Base-by-base conservation (phyloP, 1,140 invertebrate genomes). In the Stegodyphus dumicola region DNA sequence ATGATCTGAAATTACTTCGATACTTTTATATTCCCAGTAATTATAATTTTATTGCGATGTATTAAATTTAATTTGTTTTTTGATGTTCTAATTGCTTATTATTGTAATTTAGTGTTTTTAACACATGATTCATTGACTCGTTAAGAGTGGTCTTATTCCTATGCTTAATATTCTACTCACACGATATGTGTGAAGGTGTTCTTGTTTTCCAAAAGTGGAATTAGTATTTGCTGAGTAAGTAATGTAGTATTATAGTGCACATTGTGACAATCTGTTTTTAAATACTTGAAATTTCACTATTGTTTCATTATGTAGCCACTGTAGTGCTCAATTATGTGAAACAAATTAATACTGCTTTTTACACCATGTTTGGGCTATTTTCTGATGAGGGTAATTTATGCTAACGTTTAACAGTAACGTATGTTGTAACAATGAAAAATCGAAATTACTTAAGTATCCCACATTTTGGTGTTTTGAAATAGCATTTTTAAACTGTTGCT, bases 301-400 rank as follows among this genome's bases (percentile, higher is more conserved):
- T 77, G n/a, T 56, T 67, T 77, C 66, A 77, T 65, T 85, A 73
- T 74, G 49, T 78, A 86, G 74, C 53, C 53, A 67, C 49, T 56
- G 73, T 70, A 74, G 71, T 77, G 75, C 75, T 79, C 77, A 74
- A 75, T 69, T 77, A 33, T 77, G 83, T 85, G 83, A 64, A 75
- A 85, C 75, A 86, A 73, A 64, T 83, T 64, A 64, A 54, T 53
- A 70, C 52, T 77, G 83, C 83, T 86, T 86, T 85, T 86, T 78
- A 86, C 75, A 86, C 56, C 48, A 78, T 77, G 84, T 86, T 78
- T 78, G 56, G 80, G 73, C 56, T 86, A 86, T 86, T 86, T 86
- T 86, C 71, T 75, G 73, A 80, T 67, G 69, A 69, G 52, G 74
- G 84, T 78, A 48, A 78, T 54, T 86, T 85, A 78, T 86, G 81